A percentile compares a stretch with the other conserved stretches of the same genome.
These are phyloP conservation scores for Diadophis punctatus DNA, from an alignment of 2,113 vertebrate genomes.

Conservation along the genomic window DNA sequence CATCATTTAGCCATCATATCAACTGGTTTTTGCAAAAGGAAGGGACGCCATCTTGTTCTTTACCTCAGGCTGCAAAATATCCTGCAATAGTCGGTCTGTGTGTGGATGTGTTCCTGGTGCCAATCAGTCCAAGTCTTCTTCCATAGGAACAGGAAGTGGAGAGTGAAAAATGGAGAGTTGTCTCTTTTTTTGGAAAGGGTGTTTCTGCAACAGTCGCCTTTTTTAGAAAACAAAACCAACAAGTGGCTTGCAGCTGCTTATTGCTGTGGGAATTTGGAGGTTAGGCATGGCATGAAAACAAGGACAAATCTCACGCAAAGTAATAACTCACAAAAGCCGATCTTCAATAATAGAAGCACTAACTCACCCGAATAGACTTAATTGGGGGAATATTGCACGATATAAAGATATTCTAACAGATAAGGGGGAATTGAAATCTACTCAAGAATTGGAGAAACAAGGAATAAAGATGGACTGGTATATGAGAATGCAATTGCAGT, in stretches of 20 bases:
- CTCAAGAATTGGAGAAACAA: too few species aligned
- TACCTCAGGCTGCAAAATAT: not conserved
- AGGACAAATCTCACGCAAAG: slow-evolving; percentile 43
- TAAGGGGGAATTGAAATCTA: too few species aligned
- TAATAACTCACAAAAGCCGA: slow-evolving; percentile 56
- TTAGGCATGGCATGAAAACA: slow-evolving; percentile 45
- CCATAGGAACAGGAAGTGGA: slow-evolving; percentile 46
- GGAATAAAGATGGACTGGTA: too few species aligned
- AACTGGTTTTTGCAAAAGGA: not conserved
- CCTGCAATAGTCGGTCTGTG: slow-evolving; percentile 44
- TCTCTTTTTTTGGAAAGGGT: slow-evolving; percentile 26
- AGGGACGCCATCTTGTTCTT: not conserved
- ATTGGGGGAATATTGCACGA: too few species aligned
- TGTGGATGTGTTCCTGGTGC: slow-evolving; percentile 47
- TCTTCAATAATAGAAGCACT: not conserved
- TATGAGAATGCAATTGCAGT: too few species aligned
- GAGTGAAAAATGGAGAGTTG: not conserved
- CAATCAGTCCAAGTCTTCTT: slow-evolving; percentile 53
- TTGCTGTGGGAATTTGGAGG: slow-evolving; percentile 52
- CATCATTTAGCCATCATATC: not conserved
- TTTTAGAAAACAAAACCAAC: slow-evolving; percentile 43
- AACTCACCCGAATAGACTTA: too few species aligned
- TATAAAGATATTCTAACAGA: too few species aligned
- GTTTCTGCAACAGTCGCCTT: slow-evolving; percentile 32
- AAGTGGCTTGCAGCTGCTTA: slow-evolving; percentile 39